Evolutionary conservation across 1,140 invertebrate species (phyloP).

Genomic region (Aphidius gifuensis): DNA sequence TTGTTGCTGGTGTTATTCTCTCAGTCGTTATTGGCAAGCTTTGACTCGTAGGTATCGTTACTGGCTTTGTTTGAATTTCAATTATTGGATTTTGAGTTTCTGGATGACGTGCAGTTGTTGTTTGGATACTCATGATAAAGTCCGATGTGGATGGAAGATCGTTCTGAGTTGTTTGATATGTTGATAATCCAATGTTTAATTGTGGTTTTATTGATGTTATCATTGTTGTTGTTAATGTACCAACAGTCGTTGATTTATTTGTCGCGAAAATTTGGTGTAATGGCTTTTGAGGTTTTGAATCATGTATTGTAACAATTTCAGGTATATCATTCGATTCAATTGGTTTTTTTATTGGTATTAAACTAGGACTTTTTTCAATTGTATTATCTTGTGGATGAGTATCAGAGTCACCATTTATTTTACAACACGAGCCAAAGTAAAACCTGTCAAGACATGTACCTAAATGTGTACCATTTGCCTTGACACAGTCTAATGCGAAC

Average conservation of each 20-base stretch:
- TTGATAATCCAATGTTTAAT: constrained; percentile 36
- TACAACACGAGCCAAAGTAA: constrained; percentile 89
- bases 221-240: constrained; percentile 5
- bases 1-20: constrained; percentile 50
- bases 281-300: constrained; percentile 41
- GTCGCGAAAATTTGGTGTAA: constrained; percentile 21
- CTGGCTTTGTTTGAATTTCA: not conserved
- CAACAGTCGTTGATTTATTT: constrained; percentile 9
- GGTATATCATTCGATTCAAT: constrained; percentile 51
- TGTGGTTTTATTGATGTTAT: constrained; percentile 36
- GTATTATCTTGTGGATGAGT: constrained; percentile 52
- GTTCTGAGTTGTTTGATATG: constrained; percentile 47
- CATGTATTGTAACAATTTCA: constrained; percentile 38
- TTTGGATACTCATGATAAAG: constrained; percentile 2
- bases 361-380: constrained; percentile 45
- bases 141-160: not conserved
- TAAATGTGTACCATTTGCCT: constrained; percentile 84
- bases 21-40: constrained; percentile 25
- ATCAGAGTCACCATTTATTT: constrained; percentile 57
- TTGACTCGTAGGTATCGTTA: constrained; percentile 23
- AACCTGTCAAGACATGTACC: constrained; percentile 90
- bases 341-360: constrained; percentile 36
- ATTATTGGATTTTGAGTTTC: too few species aligned
- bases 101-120: constrained; percentile 31
- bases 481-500: constrained; percentile 91